Percentiles rank a stretch among this genome's conserved stretches.
Evolutionary conservation across 2,797 vertebrate species (phyloP).

Genomic region (Apogon talboti): DNA sequence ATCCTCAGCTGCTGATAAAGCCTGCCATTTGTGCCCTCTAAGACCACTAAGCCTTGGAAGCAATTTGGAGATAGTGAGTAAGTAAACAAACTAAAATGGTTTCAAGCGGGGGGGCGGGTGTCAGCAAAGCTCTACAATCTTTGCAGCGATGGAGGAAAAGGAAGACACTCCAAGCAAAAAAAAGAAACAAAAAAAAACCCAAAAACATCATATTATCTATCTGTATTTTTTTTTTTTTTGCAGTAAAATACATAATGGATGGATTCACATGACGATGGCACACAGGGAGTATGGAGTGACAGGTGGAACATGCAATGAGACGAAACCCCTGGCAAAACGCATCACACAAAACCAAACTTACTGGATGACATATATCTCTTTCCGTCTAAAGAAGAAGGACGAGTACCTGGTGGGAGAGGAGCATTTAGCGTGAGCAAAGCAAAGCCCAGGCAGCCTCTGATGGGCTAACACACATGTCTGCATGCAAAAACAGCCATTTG

Average conservation of each 20-base stretch:
- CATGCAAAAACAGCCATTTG: neutral
- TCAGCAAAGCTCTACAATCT: constrained; percentile 30
- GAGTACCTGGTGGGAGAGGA: constrained; percentile 95
- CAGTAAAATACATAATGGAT: neutral
- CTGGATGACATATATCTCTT: constrained; percentile 99
- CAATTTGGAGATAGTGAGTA: constrained; percentile 52
- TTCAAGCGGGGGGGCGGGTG: constrained; percentile 38
- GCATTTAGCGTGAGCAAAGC: constrained; percentile 61
- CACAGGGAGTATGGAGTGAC: neutral
- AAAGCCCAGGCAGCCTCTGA: constrained; percentile 65
- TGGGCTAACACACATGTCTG: constrained; percentile 16
- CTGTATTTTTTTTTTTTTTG: no score
- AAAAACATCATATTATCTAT: neutral
- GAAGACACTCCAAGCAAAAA: constrained; percentile 38
- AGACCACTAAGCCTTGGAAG: constrained; percentile 36
- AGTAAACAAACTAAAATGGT: constrained; percentile 67
- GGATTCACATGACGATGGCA: constrained; percentile 24
- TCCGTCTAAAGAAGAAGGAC: constrained; percentile 99
- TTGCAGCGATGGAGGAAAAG: constrained; percentile 32
- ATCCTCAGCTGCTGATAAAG: constrained; percentile 35
- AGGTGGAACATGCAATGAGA: constrained; percentile 27
- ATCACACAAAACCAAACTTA: constrained; percentile 86
- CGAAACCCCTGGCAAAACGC: constrained; percentile 25
- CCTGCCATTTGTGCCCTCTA: constrained; percentile 36
- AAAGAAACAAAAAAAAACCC: constrained; percentile 6